Evolutionary conservation across 2,113 vertebrate species (phyloP).

Genomic region (Sitta europaea): DNA sequence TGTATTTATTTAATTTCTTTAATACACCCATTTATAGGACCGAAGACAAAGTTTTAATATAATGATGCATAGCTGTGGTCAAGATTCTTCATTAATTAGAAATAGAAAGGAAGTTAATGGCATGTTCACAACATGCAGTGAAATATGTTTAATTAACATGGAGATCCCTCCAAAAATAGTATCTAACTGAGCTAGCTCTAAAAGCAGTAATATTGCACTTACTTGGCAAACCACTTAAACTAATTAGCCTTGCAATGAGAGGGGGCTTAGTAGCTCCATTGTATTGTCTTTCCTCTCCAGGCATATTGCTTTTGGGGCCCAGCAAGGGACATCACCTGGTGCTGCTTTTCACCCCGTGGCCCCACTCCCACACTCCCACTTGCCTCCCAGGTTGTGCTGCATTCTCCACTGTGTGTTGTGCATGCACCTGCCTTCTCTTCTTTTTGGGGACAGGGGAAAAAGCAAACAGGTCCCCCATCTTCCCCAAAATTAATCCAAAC

Average conservation of each 20-base stretch:
- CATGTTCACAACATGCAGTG: conserved; percentile 43
- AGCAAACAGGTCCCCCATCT: background rate
- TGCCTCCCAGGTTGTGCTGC: background rate
- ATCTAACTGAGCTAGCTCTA: conserved; percentile 45
- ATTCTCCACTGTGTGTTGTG: background rate
- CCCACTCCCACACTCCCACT: accelerated
- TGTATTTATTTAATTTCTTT: background rate
- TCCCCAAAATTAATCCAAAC: background rate
- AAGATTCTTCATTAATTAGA: conserved; percentile 48
- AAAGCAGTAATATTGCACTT: conserved; percentile 55
- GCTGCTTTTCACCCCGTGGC: background rate
- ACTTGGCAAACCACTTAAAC: conserved; percentile 56
- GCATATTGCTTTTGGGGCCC: conserved; percentile 2
- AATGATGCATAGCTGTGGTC: background rate
- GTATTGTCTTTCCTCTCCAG: conserved; percentile 25
- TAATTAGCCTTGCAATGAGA: conserved; percentile 52
- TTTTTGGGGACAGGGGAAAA: background rate
- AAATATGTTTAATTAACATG: conserved; percentile 61
- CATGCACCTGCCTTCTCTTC: background rate
- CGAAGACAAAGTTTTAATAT: conserved; percentile 16
- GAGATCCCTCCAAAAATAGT: conserved; percentile 64
- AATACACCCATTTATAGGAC: background rate
- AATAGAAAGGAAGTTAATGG: conserved; percentile 47
- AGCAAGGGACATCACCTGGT: background rate
- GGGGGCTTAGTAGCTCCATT: conserved; percentile 8